These are phyloP conservation scores for Probosciger aterrimus DNA, from an alignment of 2,113 vertebrate genomes.

Conservation along the genomic window DNA sequence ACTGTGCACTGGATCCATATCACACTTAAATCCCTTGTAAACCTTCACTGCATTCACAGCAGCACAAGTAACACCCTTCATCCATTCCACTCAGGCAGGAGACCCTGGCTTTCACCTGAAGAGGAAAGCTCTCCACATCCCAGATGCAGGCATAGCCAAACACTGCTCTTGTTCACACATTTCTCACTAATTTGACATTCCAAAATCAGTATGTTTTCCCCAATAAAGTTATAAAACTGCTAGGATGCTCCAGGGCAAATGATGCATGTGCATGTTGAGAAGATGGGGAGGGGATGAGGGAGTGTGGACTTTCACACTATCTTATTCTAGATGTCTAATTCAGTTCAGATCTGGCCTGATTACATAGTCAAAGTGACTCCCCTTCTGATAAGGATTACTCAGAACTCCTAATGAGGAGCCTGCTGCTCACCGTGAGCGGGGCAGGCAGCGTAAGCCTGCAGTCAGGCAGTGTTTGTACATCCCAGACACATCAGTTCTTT, in stretches of 20 bases:
- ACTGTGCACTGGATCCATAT: background rate
- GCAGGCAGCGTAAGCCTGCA: background rate
- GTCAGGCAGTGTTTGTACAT: background rate
- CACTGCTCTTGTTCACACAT: background rate
- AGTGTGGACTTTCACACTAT: background rate
- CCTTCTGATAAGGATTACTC: background rate
- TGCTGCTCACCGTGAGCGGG: background rate
- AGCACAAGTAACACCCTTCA: background rate
- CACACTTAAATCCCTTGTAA: background rate
- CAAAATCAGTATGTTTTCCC: background rate
- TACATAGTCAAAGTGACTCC: background rate
- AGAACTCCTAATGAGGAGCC: background rate
- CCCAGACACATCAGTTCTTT: background rate
- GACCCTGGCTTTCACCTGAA: rapidly evolving
- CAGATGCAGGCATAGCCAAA: background rate
- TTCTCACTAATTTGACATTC: background rate
- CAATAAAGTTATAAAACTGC: background rate
- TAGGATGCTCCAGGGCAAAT: background rate
- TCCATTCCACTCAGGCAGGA: background rate
- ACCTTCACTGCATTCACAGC: background rate
- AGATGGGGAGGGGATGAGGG: background rate
- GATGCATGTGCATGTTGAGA: background rate
- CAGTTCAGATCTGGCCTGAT: background rate
- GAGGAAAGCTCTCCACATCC: background rate
- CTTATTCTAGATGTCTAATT: slow-evolving; percentile 34